These are phyloP conservation scores for Enteromius paludinosus DNA, from an alignment of 2,797 vertebrate species.

Conservation along the genomic window DNA sequence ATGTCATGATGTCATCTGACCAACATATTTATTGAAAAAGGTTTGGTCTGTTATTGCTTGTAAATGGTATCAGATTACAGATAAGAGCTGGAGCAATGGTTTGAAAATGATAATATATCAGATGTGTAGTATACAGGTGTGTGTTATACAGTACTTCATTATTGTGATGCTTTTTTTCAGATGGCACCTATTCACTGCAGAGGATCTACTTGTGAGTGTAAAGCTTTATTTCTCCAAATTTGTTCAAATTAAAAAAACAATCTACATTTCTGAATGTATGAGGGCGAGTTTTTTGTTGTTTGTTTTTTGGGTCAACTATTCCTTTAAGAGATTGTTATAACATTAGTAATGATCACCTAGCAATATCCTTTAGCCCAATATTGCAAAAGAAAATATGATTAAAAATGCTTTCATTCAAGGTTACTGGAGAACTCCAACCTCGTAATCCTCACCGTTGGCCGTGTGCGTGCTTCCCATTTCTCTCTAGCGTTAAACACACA, in stretches of 20 bases:
- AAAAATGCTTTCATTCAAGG: constrained; percentile 44
- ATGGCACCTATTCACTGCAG: not conserved
- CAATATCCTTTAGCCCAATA: not conserved
- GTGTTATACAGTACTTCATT: no score
- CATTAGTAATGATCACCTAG: not conserved
- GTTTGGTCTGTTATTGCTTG: no score
- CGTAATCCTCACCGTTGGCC: constrained; percentile 39
- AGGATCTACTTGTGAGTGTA: not conserved
- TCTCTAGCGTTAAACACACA: constrained; percentile 8
- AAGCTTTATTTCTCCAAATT: not conserved
- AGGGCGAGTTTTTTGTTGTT: not conserved
- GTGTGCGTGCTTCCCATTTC: not conserved
- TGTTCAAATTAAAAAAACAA: not conserved
- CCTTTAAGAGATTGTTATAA: not conserved
- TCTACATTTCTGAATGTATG: not conserved
- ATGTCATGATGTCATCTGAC: not conserved
- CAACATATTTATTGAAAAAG: no score
- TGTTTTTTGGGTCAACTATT: no score
- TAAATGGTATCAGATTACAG: no score
- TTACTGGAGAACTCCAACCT: constrained; percentile 31
- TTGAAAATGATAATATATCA: not conserved
- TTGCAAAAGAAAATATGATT: constrained; percentile 26
- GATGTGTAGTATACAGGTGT: no score
- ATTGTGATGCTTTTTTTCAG: not conserved
- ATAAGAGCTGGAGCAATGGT: no score